phyloP scores from a whole-genome alignment of 2,113 vertebrate genomes.

The Ciconia maguari region DNA sequence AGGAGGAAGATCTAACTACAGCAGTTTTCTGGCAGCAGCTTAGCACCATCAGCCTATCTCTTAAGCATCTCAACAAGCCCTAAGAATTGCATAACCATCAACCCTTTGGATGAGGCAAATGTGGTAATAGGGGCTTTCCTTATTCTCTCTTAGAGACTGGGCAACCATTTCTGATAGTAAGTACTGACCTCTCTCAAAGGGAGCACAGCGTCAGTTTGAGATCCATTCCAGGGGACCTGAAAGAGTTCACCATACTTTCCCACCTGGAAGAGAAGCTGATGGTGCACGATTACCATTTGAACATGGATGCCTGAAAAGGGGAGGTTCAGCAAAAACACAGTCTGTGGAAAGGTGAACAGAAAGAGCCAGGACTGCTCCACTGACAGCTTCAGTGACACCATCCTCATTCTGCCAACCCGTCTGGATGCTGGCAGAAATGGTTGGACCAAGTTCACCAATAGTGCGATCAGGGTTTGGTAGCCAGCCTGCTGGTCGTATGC shows the following conservation, averaged over 20 bases:
- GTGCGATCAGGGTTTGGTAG: background rate
- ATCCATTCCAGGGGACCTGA: background rate
- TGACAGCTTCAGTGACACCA: background rate
- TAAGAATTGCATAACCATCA: background rate
- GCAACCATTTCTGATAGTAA: background rate
- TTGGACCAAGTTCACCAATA: background rate
- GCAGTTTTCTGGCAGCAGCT: background rate
- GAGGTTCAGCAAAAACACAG: background rate
- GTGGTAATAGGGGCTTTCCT: background rate
- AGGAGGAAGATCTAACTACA: background rate
- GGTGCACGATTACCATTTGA: background rate
- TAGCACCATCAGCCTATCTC: background rate
- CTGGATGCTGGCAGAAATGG: background rate
- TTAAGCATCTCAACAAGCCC: background rate
- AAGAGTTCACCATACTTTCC: background rate
- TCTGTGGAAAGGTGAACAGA: background rate
- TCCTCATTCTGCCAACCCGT: background rate
- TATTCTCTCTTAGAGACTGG: background rate
- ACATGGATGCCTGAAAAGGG: background rate
- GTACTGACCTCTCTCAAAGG: background rate
- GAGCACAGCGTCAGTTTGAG: background rate
- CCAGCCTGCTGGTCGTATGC: background rate
- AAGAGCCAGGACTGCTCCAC: background rate
- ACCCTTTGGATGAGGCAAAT: background rate
- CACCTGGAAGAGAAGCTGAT: background rate